These are phyloP conservation scores for Drosophila bipectinata DNA, from an alignment of 1,140 invertebrate genomes.

Conservation along the genomic window DNA sequence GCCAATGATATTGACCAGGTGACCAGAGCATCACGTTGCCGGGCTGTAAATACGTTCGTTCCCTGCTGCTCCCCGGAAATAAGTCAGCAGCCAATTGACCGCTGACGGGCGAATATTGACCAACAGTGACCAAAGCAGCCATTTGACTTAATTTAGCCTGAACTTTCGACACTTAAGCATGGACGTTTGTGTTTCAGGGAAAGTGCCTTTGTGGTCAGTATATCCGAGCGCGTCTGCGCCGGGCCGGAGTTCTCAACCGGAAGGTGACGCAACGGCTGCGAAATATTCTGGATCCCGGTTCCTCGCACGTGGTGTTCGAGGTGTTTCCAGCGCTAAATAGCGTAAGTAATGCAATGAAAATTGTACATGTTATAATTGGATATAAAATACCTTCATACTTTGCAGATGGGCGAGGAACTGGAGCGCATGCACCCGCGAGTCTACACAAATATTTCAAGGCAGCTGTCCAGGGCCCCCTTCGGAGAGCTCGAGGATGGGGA, in stretches of 20 bases:
- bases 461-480: conserved; percentile 85
- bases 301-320: conserved; percentile 78
- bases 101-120: conserved; percentile 27
- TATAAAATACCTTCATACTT: neutral
- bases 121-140: conserved; percentile 44
- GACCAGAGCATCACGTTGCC: conserved; percentile 15
- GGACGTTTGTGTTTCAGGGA: conserved; percentile 54
- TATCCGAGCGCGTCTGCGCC: conserved; percentile 73
- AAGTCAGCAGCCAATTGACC: conserved; percentile 27
- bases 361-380: neutral
- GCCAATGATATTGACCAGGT: conserved; percentile 69
- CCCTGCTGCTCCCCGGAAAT: conserved; percentile 27
- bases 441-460: conserved; percentile 86
- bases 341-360: conserved; percentile 47
- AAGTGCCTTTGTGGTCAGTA: conserved; percentile 83
- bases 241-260: conserved; percentile 79
- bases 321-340: conserved; percentile 82
- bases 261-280: conserved; percentile 79
- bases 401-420: conserved; percentile 84
- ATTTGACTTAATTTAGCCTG: conserved; percentile 55
- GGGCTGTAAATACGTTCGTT: neutral
- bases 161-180: conserved; percentile 25
- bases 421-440: conserved; percentile 89
- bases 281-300: conserved; percentile 73
- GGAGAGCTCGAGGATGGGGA: conserved; percentile 85